Conservation (phyloP, 2,113 vertebrate species). For the Sisor rabdophorus region DNA sequence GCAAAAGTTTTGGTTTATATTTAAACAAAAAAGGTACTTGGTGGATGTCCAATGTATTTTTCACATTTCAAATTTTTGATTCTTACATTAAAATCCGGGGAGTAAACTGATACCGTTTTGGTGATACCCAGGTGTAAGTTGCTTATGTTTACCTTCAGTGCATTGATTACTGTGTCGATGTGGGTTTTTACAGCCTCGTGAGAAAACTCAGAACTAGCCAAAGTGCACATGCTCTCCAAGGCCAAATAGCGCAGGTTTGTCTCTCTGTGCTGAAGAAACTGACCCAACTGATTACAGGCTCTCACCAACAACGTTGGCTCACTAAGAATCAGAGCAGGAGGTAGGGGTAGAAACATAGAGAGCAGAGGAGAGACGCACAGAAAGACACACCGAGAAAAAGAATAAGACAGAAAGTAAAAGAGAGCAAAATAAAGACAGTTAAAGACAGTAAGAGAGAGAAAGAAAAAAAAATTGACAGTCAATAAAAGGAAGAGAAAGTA, state of each 20-base stretch:
- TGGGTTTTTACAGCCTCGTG: constrained; percentile 78
- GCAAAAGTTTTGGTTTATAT: too few relatives aligned
- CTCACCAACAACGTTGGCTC: constrained; percentile 77
- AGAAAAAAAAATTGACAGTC: too few relatives aligned
- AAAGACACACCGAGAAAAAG: not conserved
- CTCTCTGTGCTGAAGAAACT: constrained; percentile 80
- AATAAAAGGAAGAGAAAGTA: not conserved
- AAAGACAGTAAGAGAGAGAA: not conserved
- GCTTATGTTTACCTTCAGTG: constrained; percentile 70
- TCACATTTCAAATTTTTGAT: not conserved
- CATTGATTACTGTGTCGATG: constrained; percentile 80
- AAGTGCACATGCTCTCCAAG: constrained; percentile 80
- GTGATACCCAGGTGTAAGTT: not conserved
- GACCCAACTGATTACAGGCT: constrained; percentile 78
- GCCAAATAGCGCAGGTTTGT: constrained; percentile 81
- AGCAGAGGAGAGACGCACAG: not conserved
- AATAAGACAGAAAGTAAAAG: too few relatives aligned
- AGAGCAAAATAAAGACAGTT: not conserved
- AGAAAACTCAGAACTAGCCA: constrained; percentile 75
- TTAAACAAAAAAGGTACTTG: too few relatives aligned
- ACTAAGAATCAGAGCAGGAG: constrained; percentile 52
- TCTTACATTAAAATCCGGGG: not conserved
- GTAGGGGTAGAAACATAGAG: not conserved
- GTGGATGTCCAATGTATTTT: too few relatives aligned
- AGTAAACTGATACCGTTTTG: not conserved